phyloP scores from a whole-genome alignment of 2,797 vertebrate genomes.

The Xenentodon cancila region DNA sequence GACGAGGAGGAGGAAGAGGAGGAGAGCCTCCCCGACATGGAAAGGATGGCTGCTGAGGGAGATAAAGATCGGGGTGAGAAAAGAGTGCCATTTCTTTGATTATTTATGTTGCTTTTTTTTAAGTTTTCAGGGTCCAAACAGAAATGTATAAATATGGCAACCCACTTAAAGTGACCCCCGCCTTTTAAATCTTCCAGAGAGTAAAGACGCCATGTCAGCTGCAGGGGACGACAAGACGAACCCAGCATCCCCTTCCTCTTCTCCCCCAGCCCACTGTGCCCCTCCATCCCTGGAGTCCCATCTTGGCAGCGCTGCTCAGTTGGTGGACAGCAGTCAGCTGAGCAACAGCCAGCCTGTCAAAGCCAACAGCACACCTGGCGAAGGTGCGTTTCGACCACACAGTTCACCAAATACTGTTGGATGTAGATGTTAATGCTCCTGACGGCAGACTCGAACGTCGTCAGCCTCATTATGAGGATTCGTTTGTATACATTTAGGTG shows the following conservation, averaged over 20 bases:
- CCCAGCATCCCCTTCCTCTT: conserved; percentile 47
- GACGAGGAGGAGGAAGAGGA: conserved; percentile 88
- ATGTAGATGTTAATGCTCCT: too few relatives aligned
- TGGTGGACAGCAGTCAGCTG: conserved; percentile 57
- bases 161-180: background rate
- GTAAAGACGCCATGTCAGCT: conserved; percentile 62
- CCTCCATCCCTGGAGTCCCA: conserved; percentile 72
- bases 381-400: conserved; percentile 59
- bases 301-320: conserved; percentile 36
- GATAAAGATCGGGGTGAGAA: conserved; percentile 75
- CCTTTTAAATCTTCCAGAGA: conserved; percentile 54
- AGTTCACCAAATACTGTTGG: too few relatives aligned
- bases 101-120: background rate
- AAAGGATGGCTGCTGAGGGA: conserved; percentile 66
- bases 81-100: background rate
- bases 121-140: background rate
- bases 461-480: too few relatives aligned
- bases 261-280: conserved; percentile 63
- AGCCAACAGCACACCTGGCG: conserved; percentile 68
- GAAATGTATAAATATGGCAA: background rate
- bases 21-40: conserved; percentile 56
- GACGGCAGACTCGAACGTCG: too few relatives aligned
- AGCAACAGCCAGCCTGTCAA: conserved; percentile 69
- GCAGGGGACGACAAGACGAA: conserved; percentile 71
- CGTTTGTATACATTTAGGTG: too few relatives aligned